phyloP scores from a whole-genome alignment of 2,888 invertebrate species.

The Microchrysa polita region DNA sequence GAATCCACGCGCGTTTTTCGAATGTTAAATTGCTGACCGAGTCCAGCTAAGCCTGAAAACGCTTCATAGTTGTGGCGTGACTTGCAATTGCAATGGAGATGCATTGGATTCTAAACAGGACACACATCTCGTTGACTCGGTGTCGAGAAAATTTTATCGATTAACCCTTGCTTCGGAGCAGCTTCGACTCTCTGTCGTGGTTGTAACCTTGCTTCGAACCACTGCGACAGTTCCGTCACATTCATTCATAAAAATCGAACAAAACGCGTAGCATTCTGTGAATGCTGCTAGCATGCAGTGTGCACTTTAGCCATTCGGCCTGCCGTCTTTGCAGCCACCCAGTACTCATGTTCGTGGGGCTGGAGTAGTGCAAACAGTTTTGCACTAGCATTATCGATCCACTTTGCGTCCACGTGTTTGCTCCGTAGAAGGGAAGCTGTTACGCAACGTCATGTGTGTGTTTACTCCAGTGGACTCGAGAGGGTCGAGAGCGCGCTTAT shows the following conservation, averaged over 20 bases:
- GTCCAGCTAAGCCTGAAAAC: background rate
- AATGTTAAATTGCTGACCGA: background rate
- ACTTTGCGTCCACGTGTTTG: constrained; percentile 32
- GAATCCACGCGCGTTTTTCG: constrained; percentile 12
- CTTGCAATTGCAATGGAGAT: too few species aligned
- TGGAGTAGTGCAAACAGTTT: background rate
- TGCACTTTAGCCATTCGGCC: too few species aligned
- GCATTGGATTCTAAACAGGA: background rate
- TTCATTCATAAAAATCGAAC: constrained; percentile 26
- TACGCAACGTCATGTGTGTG: constrained; percentile 19
- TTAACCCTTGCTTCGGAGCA: background rate
- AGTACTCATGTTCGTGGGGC: background rate
- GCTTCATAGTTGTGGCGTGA: background rate
- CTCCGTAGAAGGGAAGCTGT: background rate
- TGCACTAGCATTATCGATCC: too few species aligned
- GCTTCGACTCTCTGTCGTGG: background rate
- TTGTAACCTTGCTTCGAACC: constrained; percentile 32
- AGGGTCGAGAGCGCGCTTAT: background rate
- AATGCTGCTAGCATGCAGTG: too few species aligned
- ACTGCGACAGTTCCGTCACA: background rate
- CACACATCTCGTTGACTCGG: background rate
- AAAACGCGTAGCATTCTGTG: too few species aligned
- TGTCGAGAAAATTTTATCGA: constrained; percentile 6
- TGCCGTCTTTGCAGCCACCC: too few species aligned
- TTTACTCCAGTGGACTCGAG: background rate